These are phyloP conservation scores for Colletes latitarsis DNA, from an alignment of 1,140 invertebrate species.

Conservation along the genomic window DNA sequence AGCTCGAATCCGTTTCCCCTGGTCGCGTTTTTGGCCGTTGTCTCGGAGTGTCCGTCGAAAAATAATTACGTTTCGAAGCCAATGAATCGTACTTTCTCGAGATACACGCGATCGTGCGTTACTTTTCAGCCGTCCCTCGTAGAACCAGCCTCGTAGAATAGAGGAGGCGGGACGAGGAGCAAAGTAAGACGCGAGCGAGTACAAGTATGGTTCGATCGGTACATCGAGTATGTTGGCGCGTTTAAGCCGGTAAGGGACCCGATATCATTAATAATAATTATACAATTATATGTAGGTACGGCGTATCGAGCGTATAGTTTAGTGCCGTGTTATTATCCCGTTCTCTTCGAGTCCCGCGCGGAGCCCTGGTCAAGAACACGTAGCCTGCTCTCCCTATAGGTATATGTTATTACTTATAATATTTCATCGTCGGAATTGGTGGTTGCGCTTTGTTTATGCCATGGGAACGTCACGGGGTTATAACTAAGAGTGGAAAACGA, in stretches of 20 bases:
- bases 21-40: no score
- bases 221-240: slow-evolving; percentile 68
- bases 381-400: slow-evolving; percentile 61
- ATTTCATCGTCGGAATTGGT: slow-evolving; percentile 82
- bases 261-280: slow-evolving; percentile 83
- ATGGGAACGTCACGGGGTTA: slow-evolving; percentile 78
- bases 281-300: slow-evolving; percentile 81
- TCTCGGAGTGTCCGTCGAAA: no score
- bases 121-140: no score
- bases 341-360: slow-evolving; percentile 62
- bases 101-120: no score
- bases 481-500: slow-evolving; percentile 75
- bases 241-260: slow-evolving; percentile 75
- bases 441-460: slow-evolving; percentile 82
- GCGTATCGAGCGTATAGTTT: slow-evolving; percentile 79
- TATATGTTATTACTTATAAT: slow-evolving; percentile 83
- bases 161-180: slow-evolving; percentile 39
- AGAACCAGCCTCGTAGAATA: not conserved
- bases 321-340: slow-evolving; percentile 81
- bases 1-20: no score
- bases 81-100: no score
- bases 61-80: no score
- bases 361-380: slow-evolving; percentile 28
- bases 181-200: slow-evolving; percentile 49
- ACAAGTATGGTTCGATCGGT: slow-evolving; percentile 53